Evolutionary conservation across 1,140 invertebrate species (phyloP), one percentile per base, ranked within the genome.

Genomic region (Probaryconus sp.): DNA sequence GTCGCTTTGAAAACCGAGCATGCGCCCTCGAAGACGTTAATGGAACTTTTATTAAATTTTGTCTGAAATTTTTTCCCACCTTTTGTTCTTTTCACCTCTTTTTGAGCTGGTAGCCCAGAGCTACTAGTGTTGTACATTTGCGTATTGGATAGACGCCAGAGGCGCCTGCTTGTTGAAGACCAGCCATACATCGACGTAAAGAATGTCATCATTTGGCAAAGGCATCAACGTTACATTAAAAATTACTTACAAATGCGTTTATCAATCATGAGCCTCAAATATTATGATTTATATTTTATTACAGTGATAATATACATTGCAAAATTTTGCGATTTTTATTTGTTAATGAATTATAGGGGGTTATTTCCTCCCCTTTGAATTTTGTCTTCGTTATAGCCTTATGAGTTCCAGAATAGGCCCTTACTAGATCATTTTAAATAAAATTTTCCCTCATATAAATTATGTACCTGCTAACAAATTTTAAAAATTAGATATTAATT

Each of bases 11-110:
- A 17, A 20, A 18, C 38, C 38, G 1, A 10, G 14, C 2, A 11
- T 26, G 2, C 21, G 7, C 10, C 2, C n/a, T 2, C 11, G 31
- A 26, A 10, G 9, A 38, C 5, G 30, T 9, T 30, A 37, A 33
- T 21, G 21, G 20, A 67, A 55, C 51, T 65, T 71, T 64, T 72
- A 78, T 78, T 70, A 64, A 68, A 68, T 74, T 74, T 40, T 47
- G 51, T 53, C 18, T 43, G 40, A 33, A 40, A 24, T 37, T 26
- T 50, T 48, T 24, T 28, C 16, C 18, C 14, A 18, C 21, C 40
- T 56, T 50, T 50, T 31, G 9, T 38, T 53, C 28, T 53, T 63
- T 51, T 35, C 11, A 26, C 26, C 16, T 31, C 28, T 48, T 61
- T 37, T 47, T 38, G 4, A 16, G 38, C 21, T 7, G 40, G 17